These are phyloP conservation scores for Pycnomerus fuliginosus DNA, from an alignment of 2,888 invertebrate species.

Conservation along the genomic window DNA sequence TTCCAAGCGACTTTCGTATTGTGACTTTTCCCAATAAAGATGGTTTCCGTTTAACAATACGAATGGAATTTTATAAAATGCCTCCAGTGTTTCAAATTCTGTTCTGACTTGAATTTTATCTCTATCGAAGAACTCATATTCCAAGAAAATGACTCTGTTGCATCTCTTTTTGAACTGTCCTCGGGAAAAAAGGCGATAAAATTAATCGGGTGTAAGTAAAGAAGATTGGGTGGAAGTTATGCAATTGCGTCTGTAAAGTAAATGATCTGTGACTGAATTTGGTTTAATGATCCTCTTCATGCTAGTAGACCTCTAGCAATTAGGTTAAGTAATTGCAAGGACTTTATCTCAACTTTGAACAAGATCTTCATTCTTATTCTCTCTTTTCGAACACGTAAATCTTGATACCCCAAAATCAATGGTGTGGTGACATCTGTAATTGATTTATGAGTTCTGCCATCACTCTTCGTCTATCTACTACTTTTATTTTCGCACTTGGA, in stretches of 20 bases:
- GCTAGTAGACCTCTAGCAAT: conserved; percentile 13
- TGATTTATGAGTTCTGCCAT: conserved; percentile 37
- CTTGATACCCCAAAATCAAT: conserved; percentile 28
- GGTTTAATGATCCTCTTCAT: conserved; percentile 28
- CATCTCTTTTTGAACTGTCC: no score
- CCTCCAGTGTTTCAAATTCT: no score
- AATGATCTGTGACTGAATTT: conserved; percentile 33
- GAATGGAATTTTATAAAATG: no score
- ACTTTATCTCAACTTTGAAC: no score
- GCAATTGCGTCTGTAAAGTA: conserved; percentile 33
- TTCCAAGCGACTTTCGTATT: no score
- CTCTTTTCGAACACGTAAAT: conserved; percentile 28
- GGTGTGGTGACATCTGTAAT: conserved; percentile 33
- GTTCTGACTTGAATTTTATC: no score
- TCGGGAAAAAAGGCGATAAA: conserved; percentile 29
- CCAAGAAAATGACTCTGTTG: no score
- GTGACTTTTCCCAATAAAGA: no score
- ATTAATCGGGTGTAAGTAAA: conserved; percentile 34
- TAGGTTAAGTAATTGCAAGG: conserved; percentile 26
- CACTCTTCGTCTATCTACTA: conserved; percentile 23
- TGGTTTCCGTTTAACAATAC: no score
- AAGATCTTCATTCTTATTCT: no score
- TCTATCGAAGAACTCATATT: no score
- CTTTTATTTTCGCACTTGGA: conserved; percentile 22
- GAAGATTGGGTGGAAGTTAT: conserved; percentile 36